Conservation (phyloP, 2,113 vertebrate species). For the Colistium nudipinnis region DNA sequence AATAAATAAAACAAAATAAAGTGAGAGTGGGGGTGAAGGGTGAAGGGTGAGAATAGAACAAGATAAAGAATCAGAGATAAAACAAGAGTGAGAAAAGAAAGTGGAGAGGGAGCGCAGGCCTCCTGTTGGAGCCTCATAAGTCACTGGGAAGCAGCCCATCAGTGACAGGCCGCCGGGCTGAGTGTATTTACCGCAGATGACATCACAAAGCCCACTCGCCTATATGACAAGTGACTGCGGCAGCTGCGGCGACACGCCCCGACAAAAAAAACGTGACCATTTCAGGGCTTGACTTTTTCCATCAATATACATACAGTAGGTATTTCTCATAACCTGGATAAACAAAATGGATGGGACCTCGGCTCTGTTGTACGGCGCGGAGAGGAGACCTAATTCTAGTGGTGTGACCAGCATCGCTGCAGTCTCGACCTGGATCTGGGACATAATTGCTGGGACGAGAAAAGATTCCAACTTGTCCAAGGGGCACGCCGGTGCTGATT, state of each 20-base stretch:
- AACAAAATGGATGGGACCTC: constrained; percentile 24
- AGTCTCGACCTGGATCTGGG: constrained; percentile 51
- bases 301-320: constrained; percentile 22
- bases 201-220: constrained; percentile 68
- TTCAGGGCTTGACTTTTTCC: constrained; percentile 63
- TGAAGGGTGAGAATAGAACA: constrained; percentile 30
- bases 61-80: constrained; percentile 28
- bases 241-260: constrained; percentile 67
- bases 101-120: constrained; percentile 3
- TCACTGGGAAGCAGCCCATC: constrained; percentile 47
- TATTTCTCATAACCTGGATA: constrained; percentile 33
- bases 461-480: constrained; percentile 55
- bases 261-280: constrained; percentile 68
- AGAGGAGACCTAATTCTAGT: constrained; percentile 52
- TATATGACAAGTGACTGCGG: constrained; percentile 73
- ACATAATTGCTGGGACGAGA: constrained; percentile 66
- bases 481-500: constrained; percentile 25
- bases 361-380: not conserved
- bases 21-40: constrained; percentile 29
- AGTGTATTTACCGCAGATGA: constrained; percentile 77
- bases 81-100: constrained; percentile 7
- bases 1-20: too few species aligned
- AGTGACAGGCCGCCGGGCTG: constrained; percentile 49
- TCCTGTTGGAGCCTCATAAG: constrained; percentile 47
- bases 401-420: constrained; percentile 41